Conservation (phyloP, 2,888 invertebrate species). For the Drosophila yooni region DNA sequence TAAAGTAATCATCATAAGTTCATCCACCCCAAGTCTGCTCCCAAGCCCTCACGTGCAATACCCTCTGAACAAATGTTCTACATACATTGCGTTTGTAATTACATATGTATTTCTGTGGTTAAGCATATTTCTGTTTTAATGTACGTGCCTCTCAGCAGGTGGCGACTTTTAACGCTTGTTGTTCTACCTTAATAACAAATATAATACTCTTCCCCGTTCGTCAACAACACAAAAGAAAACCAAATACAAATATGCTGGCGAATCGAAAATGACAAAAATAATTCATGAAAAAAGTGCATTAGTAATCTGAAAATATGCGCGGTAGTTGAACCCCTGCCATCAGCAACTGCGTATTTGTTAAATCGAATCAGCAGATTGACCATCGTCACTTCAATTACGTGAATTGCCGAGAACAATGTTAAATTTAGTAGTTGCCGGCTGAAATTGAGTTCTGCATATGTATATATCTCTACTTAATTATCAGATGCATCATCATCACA, state of each 20-base stretch:
- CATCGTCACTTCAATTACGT: background rate
- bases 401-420: background rate
- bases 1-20: background rate
- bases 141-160: slow-evolving; percentile 50
- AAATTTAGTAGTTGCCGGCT: background rate
- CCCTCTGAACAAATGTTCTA: background rate
- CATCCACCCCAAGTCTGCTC: background rate
- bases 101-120: slow-evolving; percentile 8
- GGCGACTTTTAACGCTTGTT: slow-evolving; percentile 50
- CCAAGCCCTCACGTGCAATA: background rate
- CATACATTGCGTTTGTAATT: slow-evolving; percentile 2
- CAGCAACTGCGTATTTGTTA: slow-evolving; percentile 24
- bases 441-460: background rate
- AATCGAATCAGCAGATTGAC: background rate
- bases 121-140: slow-evolving; percentile 1
- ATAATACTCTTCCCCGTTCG: slow-evolving; percentile 38
- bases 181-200: slow-evolving; percentile 36
- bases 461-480: background rate
- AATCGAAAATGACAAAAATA: slow-evolving; percentile 28
- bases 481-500: background rate
- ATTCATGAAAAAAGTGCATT: slow-evolving; percentile 37
- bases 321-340: slow-evolving; percentile 43
- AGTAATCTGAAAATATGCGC: slow-evolving; percentile 16
- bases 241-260: background rate
- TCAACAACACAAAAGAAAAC: slow-evolving; percentile 36